Evolutionary conservation across 2,113 vertebrate genomes (phyloP).

Genomic region (Onychostoma macrolepis): DNA sequence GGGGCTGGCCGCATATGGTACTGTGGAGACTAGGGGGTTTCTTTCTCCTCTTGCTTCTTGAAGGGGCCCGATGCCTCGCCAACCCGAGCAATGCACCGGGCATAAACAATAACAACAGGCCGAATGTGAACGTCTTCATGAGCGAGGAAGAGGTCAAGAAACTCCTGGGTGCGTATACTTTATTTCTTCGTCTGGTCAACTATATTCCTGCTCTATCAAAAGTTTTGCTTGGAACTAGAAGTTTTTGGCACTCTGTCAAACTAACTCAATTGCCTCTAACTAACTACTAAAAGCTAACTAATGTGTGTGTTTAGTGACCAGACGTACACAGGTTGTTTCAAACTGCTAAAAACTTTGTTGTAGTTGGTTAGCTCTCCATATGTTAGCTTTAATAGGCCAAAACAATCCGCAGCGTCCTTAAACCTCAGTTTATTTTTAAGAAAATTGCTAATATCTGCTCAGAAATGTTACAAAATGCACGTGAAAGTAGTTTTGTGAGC

Average conservation of each 20-base stretch:
- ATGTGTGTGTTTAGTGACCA: background rate
- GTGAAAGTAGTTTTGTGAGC: background rate
- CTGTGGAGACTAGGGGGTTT: conserved; percentile 71
- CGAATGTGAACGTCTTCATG: conserved; percentile 80
- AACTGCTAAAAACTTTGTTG: background rate
- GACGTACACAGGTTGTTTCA: background rate
- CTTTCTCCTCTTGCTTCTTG: conserved; percentile 74
- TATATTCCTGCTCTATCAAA: background rate
- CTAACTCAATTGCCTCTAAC: background rate
- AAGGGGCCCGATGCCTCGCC: conserved; percentile 70
- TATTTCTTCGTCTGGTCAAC: background rate
- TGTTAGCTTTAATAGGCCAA: conserved; percentile 21
- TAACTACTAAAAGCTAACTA: background rate
- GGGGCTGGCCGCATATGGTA: conserved; percentile 66
- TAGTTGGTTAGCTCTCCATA: background rate
- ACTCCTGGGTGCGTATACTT: conserved; percentile 73
- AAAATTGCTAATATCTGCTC: background rate
- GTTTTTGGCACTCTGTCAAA: background rate
- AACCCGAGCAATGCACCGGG: conserved; percentile 62
- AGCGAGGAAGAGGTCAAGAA: conserved; percentile 81
- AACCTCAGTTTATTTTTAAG: background rate
- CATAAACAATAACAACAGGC: conserved; percentile 61
- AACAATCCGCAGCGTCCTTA: background rate
- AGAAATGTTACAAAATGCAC: background rate
- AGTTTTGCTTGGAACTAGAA: background rate